Percentiles rank a stretch among this genome's conserved stretches.
Evolutionary conservation across 2,888 invertebrate genomes (phyloP).

Genomic region (Coelinius sp.): DNA sequence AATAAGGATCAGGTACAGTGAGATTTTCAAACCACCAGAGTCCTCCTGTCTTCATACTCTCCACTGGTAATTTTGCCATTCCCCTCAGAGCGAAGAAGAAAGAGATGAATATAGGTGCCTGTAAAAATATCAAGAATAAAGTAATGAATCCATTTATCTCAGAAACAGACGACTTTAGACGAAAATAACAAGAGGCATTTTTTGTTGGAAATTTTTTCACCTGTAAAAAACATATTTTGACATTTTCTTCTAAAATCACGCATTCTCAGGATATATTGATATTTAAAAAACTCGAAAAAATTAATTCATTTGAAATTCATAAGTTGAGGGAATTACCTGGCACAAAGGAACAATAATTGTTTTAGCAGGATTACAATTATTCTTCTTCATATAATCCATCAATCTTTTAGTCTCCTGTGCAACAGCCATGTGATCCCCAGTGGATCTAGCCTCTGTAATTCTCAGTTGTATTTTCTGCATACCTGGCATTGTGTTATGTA

Average conservation of each 20-base stretch:
- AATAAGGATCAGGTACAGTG: constrained; percentile 91
- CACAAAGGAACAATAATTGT: constrained; percentile 83
- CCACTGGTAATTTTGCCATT: constrained; percentile 93
- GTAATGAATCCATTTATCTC: constrained; percentile 9
- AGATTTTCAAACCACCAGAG: constrained; percentile 94
- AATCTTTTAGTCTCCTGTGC: constrained; percentile 84
- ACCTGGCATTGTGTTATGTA: constrained; percentile 90
- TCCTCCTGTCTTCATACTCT: constrained; percentile 91
- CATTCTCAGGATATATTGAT: too few relatives aligned
- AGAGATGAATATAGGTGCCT: constrained; percentile 91
- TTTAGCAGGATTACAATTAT: constrained; percentile 85
- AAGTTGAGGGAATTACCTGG: constrained; percentile 74
- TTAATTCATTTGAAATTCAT: neutral
- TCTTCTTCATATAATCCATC: constrained; percentile 86
- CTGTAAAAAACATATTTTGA: too few relatives aligned
- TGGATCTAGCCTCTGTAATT: constrained; percentile 88
- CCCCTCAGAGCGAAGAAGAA: constrained; percentile 89
- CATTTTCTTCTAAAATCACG: too few relatives aligned
- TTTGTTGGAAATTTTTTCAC: too few relatives aligned
- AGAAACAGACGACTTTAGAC: too few relatives aligned
- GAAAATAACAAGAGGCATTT: too few relatives aligned
- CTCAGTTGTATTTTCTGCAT: constrained; percentile 85
- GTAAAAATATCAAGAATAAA: constrained; percentile 45
- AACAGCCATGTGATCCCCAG: constrained; percentile 87
- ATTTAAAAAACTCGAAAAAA: too few relatives aligned